These are phyloP conservation scores for Cecidostiba fungosa DNA, from an alignment of 2,888 invertebrate species.

Conservation along the genomic window DNA sequence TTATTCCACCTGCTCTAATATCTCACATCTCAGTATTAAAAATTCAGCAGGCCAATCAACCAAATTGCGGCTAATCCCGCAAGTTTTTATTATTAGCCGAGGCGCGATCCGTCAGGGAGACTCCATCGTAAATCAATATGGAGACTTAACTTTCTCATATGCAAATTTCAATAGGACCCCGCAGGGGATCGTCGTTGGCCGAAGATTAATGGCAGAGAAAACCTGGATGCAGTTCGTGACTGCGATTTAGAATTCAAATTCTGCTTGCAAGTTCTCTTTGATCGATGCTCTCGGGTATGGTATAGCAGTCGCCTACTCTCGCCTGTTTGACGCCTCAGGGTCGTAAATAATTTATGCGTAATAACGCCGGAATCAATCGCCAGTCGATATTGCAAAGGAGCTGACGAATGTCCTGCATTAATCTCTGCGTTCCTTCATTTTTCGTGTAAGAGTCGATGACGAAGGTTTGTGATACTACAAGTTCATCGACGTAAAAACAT, in stretches of 20 bases:
- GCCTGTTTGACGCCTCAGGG: background rate
- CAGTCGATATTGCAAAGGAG: background rate
- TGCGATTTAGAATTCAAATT: conserved; percentile 51
- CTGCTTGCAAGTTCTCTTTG: conserved; percentile 5
- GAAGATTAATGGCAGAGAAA: conserved; percentile 51
- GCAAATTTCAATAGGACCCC: conserved; percentile 56
- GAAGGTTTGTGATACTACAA: too few relatives aligned
- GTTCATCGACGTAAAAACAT: background rate
- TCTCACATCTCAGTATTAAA: background rate
- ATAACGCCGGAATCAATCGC: background rate
- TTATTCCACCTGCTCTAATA: background rate
- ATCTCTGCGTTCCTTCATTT: too few relatives aligned
- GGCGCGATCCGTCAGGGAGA: background rate
- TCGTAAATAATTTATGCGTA: conserved; percentile 31
- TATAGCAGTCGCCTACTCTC: background rate
- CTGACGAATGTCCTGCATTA: background rate
- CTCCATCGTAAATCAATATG: conserved; percentile 43
- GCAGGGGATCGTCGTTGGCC: background rate
- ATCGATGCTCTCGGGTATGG: conserved; percentile 13
- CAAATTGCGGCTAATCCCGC: background rate
- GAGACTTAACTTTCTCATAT: conserved; percentile 35
- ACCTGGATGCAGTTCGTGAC: conserved; percentile 25
- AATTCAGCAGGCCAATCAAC: background rate
- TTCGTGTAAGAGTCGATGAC: too few relatives aligned
- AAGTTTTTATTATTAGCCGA: background rate